A percentile compares a stretch with the other conserved stretches of the same genome.
Evolutionary conservation across 2,888 invertebrate genomes (phyloP).

Genomic region (Auanema sp.): DNA sequence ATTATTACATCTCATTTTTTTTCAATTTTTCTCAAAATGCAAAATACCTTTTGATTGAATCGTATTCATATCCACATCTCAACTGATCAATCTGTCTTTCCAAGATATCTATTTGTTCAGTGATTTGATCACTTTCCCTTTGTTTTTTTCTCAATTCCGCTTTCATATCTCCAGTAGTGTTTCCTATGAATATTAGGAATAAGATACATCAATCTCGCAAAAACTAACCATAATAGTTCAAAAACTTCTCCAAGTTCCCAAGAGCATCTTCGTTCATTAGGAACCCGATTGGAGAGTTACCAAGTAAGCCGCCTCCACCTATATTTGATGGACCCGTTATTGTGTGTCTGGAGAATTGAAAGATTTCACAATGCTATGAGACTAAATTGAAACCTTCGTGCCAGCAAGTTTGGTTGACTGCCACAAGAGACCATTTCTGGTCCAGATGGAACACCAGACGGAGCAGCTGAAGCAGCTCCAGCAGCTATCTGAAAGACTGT

Average conservation of each 20-base stretch:
- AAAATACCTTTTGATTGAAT: conserved; percentile 53
- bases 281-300: conserved; percentile 27
- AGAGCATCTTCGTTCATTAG: conserved; percentile 55
- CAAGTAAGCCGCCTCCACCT: conserved; percentile 5
- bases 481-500: conserved; percentile 37
- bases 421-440: conserved; percentile 5
- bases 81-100: conserved; percentile 56
- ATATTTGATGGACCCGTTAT: conserved; percentile 27
- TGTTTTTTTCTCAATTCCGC: conserved; percentile 52
- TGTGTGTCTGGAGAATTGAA: conserved; percentile 24
- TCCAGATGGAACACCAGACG: conserved; percentile 3
- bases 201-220: background rate
- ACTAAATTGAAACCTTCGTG: background rate
- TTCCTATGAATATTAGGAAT: conserved; percentile 28
- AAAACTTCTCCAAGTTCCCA: conserved; percentile 55
- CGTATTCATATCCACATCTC: conserved; percentile 57
- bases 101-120: conserved; percentile 52
- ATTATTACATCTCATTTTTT: background rate
- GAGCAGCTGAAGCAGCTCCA: conserved; percentile 10
- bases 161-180: conserved; percentile 50
- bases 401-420: conserved; percentile 14
- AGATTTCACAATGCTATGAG: background rate
- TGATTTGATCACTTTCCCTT: conserved; percentile 42
- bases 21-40: background rate
- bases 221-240: conserved; percentile 56